A percentile compares a stretch with the other conserved stretches of the same genome.
phyloP scores from a whole-genome alignment of 2,888 invertebrate genomes.

The Polyommatus iphigenia region DNA sequence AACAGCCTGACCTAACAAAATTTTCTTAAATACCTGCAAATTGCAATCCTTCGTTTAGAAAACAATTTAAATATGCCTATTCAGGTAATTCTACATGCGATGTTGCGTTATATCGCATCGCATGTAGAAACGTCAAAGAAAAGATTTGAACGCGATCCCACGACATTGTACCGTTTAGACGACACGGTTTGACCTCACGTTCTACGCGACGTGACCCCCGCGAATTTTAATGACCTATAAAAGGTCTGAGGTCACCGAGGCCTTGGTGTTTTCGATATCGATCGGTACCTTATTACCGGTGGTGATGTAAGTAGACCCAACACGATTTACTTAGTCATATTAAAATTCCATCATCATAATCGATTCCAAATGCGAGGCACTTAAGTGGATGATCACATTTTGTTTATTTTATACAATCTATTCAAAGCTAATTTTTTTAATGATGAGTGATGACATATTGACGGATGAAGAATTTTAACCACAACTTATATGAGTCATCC shows the following conservation, averaged over 20 bases:
- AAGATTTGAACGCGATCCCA: conserved; percentile 20
- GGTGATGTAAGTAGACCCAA: conserved; percentile 13
- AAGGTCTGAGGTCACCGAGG: conserved; percentile 3
- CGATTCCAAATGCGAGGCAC: not conserved
- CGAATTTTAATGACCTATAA: conserved; percentile 3
- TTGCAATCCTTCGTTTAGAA: not conserved
- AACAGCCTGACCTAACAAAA: not conserved
- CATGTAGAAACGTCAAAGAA: conserved; percentile 5
- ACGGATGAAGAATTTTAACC: no score
- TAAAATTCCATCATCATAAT: conserved; percentile 18
- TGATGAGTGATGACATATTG: no score
- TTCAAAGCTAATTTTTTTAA: not conserved
- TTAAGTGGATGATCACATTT: conserved; percentile 6
- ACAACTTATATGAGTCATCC: not conserved
- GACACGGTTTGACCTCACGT: conserved; percentile 21
- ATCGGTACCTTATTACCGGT: not conserved
- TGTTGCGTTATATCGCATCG: conserved; percentile 7
- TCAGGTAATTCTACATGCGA: conserved; percentile 10
- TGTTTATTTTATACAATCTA: not conserved
- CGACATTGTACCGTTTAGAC: conserved; percentile 29
- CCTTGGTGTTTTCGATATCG: conserved; percentile 18
- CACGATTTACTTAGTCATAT: conserved; percentile 20
- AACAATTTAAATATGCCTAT: conserved; percentile 3
- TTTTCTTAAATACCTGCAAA: not conserved
- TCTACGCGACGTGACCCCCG: conserved; percentile 1